Evolutionary conservation across 2,797 vertebrate species (phyloP).

Genomic region (Onychomys leucogaster): DNA sequence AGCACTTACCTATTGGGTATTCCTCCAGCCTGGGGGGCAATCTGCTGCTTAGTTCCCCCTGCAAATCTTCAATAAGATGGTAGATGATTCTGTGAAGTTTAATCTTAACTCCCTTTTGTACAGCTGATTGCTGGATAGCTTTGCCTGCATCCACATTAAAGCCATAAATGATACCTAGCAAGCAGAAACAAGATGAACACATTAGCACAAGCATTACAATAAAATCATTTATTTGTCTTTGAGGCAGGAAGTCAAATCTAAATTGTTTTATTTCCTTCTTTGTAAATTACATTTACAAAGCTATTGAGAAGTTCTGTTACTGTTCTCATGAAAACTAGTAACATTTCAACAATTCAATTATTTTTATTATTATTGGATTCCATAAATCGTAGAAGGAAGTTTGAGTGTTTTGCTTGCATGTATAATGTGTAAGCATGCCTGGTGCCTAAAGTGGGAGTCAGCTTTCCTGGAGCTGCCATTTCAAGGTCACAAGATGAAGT

Average conservation of each 20-base stretch:
- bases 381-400: neutral
- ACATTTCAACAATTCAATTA: neutral
- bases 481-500: neutral
- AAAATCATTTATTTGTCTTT: slow-evolving; percentile 32
- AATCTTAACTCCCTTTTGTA: slow-evolving; percentile 90
- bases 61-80: slow-evolving; percentile 93
- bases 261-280: slow-evolving; percentile 38
- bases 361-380: neutral
- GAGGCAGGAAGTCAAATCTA: slow-evolving; percentile 34
- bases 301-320: slow-evolving; percentile 12
- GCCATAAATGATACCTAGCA: slow-evolving; percentile 93
- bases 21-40: slow-evolving; percentile 87
- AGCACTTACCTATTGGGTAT: slow-evolving; percentile 89
- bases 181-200: slow-evolving; percentile 60
- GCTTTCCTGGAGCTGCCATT: neutral
- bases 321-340: slow-evolving; percentile 56
- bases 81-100: slow-evolving; percentile 94
- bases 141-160: slow-evolving; percentile 92
- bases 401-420: neutral
- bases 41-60: slow-evolving; percentile 91
- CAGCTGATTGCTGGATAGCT: slow-evolving; percentile 90
- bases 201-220: neutral
- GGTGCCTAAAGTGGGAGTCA: neutral
- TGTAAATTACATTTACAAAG: slow-evolving; percentile 37
- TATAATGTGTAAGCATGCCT: neutral